Conservation (phyloP, 2,797 vertebrate species). For the Falco peregrinus region DNA sequence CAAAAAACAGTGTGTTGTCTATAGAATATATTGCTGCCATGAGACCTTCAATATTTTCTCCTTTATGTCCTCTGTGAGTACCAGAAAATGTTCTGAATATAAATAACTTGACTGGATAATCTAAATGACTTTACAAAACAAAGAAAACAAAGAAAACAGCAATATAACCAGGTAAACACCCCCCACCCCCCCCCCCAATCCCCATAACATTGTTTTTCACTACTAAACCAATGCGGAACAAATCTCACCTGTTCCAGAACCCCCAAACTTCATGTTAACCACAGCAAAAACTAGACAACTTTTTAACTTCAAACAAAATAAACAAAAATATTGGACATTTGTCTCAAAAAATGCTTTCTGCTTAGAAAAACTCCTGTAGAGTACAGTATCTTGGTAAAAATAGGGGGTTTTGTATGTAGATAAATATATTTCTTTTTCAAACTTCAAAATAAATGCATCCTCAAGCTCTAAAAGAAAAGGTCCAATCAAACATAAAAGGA, state of each 20-base stretch:
- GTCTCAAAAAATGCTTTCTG: background rate
- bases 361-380: background rate
- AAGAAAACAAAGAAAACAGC: background rate
- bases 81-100: constrained; percentile 19
- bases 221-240: background rate
- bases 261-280: background rate
- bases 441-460: background rate
- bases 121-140: background rate
- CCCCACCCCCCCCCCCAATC: no score
- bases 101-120: background rate
- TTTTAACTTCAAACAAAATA: background rate
- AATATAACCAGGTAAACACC: background rate
- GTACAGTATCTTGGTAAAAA: background rate
- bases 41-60: constrained; percentile 45
- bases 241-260: background rate
- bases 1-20: background rate
- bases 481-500: background rate
- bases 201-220: background rate
- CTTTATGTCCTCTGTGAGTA: constrained; percentile 9
- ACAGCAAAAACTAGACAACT: constrained; percentile 9
- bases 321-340: background rate
- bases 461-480: background rate
- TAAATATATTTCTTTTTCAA: background rate
- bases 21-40: background rate
- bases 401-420: background rate